These are phyloP conservation scores for Agrilus biguttatus DNA, from an alignment of 2,888 invertebrate species.

Conservation along the genomic window DNA sequence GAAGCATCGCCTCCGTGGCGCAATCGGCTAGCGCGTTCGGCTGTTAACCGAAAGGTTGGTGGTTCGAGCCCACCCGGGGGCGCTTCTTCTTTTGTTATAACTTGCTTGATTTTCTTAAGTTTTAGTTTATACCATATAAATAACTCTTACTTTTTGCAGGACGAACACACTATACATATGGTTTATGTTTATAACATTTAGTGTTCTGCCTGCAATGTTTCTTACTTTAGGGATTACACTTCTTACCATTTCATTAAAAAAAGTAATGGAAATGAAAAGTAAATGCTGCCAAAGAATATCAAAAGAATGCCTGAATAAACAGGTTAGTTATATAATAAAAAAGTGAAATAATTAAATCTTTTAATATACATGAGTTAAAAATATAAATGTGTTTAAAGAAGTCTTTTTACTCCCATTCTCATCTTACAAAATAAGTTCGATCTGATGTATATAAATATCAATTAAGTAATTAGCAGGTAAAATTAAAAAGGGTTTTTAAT, in stretches of 20 bases:
- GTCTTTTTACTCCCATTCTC: no score
- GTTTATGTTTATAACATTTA: slow-evolving; percentile 17
- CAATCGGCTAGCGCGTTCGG: slow-evolving; percentile 96
- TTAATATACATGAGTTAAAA: no score
- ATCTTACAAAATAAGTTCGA: no score
- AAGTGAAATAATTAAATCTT: no score
- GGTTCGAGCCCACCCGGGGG: slow-evolving; percentile 96
- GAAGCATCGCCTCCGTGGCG: slow-evolving; percentile 64
- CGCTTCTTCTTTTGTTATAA: slow-evolving; percentile 36
- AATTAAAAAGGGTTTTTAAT: no score
- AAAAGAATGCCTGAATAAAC: neutral
- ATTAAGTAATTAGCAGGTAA: no score
- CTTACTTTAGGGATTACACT: slow-evolving; percentile 20
- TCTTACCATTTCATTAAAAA: slow-evolving; percentile 16
- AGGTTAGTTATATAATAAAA: neutral
- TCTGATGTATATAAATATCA: no score
- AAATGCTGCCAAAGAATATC: neutral
- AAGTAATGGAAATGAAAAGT: slow-evolving; percentile 11
- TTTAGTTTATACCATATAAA: slow-evolving; percentile 2
- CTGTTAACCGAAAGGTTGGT: slow-evolving; percentile 99
- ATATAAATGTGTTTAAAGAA: no score
- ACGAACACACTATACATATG: slow-evolving; percentile 18
- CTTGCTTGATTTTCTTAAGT: neutral
- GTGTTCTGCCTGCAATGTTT: slow-evolving; percentile 17
- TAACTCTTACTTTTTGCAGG: slow-evolving; percentile 12